A percentile compares a stretch with the other conserved stretches of the same genome.
phyloP scores from a whole-genome alignment of 2,888 invertebrate genomes.

The Norana najaformis region DNA sequence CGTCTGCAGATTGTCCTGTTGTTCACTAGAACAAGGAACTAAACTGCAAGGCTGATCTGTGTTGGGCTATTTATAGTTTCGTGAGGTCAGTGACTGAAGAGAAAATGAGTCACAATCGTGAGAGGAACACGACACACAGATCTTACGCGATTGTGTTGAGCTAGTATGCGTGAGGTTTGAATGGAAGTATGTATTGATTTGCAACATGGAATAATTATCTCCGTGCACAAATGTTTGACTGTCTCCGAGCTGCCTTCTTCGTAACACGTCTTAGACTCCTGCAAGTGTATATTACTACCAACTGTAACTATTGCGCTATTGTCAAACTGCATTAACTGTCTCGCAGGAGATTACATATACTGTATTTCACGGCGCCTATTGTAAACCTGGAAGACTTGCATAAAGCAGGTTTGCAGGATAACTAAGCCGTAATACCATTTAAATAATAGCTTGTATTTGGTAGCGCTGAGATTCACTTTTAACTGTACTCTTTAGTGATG shows the following conservation, averaged over 20 bases:
- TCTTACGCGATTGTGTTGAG: not conserved
- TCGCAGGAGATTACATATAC: not conserved
- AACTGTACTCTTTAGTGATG: not conserved
- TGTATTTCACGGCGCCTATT: not conserved
- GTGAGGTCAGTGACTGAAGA: not conserved
- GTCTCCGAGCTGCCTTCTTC: not conserved
- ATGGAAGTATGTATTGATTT: not conserved
- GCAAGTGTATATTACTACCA: not conserved
- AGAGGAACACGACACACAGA: not conserved
- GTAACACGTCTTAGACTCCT: not conserved
- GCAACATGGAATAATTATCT: no score
- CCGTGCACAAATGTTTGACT: no score
- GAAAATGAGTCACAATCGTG: not conserved
- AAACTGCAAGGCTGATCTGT: not conserved
- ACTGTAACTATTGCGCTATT: not conserved
- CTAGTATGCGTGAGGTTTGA: not conserved
- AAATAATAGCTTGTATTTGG: not conserved
- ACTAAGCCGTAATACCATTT: not conserved
- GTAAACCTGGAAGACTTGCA: not conserved
- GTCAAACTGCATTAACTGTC: not conserved
- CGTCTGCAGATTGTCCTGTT: no score
- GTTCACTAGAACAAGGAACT: no score
- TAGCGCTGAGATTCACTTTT: not conserved
- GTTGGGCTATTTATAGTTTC: not conserved
- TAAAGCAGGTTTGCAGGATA: not conserved